Percentiles rank a stretch among this genome's conserved stretches.
Conservation (phyloP, 2,888 invertebrate genomes). For the Sicus ferrugineus region DNA sequence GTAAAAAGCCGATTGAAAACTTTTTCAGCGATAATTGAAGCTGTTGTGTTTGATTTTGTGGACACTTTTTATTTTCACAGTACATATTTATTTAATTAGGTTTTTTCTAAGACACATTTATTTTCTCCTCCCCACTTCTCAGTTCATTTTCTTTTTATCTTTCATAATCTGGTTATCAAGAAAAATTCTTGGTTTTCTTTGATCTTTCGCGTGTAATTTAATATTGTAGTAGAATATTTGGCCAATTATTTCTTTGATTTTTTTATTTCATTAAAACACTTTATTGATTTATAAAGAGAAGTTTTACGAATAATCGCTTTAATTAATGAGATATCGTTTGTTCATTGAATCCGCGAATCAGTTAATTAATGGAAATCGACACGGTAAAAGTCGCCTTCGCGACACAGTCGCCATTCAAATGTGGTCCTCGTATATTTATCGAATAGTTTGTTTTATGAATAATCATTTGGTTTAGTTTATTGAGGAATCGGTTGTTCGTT, state of each 20-base stretch:
- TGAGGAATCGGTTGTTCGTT: too few relatives aligned
- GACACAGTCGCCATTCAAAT: too few relatives aligned
- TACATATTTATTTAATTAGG: slow-evolving; percentile 18
- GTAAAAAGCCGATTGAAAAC: slow-evolving; percentile 20
- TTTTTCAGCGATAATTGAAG: background rate
- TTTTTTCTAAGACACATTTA: background rate
- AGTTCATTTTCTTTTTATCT: background rate
- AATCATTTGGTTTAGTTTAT: too few relatives aligned
- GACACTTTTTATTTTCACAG: background rate
- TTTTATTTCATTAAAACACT: background rate
- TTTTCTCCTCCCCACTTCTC: background rate
- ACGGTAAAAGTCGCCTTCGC: too few relatives aligned
- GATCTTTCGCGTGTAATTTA: background rate
- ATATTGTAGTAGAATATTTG: background rate
- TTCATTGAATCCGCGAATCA: too few relatives aligned
- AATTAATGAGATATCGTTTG: background rate
- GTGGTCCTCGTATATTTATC: too few relatives aligned
- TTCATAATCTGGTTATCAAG: slow-evolving; percentile 20
- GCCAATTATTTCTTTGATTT: background rate
- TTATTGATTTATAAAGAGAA: background rate
- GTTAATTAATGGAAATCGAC: too few relatives aligned
- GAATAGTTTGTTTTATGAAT: too few relatives aligned
- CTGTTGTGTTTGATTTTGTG: background rate
- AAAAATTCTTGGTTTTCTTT: slow-evolving; percentile 19
- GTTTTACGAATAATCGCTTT: background rate